Conservation (phyloP, 2,888 invertebrate species). For the Trileptium ribeirensis region DNA sequence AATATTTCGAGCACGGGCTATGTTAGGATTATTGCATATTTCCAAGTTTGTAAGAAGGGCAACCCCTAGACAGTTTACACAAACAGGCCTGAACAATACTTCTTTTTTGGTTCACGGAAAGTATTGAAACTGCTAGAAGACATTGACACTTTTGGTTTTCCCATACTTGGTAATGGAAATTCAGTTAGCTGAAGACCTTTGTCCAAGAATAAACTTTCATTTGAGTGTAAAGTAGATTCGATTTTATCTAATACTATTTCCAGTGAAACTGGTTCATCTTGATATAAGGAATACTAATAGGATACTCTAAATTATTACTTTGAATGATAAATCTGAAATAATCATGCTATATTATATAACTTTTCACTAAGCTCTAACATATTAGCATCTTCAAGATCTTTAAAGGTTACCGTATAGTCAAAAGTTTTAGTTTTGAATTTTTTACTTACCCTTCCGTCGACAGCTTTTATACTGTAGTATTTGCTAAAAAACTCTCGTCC, state of each 20-base stretch:
- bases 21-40: too few species aligned
- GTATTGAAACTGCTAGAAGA: too few species aligned
- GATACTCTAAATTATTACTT: slow-evolving; percentile 2
- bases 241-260: neutral
- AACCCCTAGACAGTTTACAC: too few species aligned
- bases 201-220: neutral
- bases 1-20: too few species aligned
- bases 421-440: neutral
- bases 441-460: neutral
- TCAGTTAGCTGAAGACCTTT: neutral
- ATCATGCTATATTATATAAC: neutral
- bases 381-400: neutral
- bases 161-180: neutral
- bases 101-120: neutral
- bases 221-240: neutral
- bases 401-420: neutral
- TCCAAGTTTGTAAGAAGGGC: too few species aligned
- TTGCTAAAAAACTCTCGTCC: neutral
- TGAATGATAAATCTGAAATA: neutral
- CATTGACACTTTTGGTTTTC: neutral
- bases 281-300: neutral
- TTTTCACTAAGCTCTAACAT: neutral
- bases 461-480: neutral
- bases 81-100: neutral
- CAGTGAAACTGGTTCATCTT: neutral